Evolutionary conservation across 30 jellyfish, hydroid and myxozoan genomes (phyloP).

Genomic region (Turritopsis dohrnii): DNA sequence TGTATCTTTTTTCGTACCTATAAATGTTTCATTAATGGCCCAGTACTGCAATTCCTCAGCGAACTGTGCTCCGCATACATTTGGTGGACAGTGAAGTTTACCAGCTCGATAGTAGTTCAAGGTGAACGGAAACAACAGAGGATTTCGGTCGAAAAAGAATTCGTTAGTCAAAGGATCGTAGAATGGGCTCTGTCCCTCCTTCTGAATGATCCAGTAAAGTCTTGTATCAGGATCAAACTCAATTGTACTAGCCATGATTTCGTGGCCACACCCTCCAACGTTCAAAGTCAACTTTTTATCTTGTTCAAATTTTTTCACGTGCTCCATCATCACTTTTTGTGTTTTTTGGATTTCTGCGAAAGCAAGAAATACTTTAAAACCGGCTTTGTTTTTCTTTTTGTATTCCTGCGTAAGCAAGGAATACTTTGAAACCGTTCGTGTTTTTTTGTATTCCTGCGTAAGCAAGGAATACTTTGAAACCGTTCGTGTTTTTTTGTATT

Average conservation of each 20-base stretch:
- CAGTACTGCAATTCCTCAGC: constrained; percentile 72
- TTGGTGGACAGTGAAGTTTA: constrained; percentile 77
- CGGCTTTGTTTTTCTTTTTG: too few species aligned
- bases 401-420: too few species aligned
- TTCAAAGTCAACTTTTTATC: constrained; percentile 63
- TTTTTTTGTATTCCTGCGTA: too few species aligned
- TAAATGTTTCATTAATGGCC: constrained; percentile 81
- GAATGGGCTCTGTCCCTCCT: constrained; percentile 59
- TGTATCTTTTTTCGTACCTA: too few species aligned
- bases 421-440: too few species aligned
- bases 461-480: too few species aligned
- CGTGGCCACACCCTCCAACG: constrained; percentile 79
- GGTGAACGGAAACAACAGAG: constrained; percentile 57
- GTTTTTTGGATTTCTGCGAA: too few species aligned
- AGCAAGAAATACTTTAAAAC: too few species aligned
- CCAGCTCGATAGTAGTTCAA: constrained; percentile 77
- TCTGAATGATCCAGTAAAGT: constrained; percentile 66
- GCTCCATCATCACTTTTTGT: too few species aligned
- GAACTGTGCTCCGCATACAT: constrained; percentile 79
- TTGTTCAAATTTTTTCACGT: too few species aligned
- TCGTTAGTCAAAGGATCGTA: constrained; percentile 61
- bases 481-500: too few species aligned
- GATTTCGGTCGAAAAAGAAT: constrained; percentile 79
- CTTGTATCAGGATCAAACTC: constrained; percentile 68
- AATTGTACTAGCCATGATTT: constrained; percentile 58